Evolutionary conservation across 2,888 invertebrate genomes (phyloP), one percentile per base, ranked within the genome.

Genomic region (Nebria brevicollis): DNA sequence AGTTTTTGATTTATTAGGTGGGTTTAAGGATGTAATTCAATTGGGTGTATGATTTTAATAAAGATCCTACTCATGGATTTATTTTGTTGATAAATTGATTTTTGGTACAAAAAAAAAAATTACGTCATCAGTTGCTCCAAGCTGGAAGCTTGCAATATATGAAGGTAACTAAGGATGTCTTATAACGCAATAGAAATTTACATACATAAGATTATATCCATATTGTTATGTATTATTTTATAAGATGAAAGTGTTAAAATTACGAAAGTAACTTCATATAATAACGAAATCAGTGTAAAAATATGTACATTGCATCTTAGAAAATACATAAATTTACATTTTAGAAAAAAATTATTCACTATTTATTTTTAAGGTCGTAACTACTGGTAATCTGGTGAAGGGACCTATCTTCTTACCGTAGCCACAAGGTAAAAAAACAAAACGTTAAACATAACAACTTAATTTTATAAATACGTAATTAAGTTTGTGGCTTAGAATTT

Each of bases 181-280:
- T 26, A 10, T 13, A 15, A 70, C 10, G 11, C 15, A 25, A 70
- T 15, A 20, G 25, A 13, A 66, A 66, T 25, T 25, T 25, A 10
- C 66, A 66, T 66, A 13, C 8, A 66, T 25, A 66, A 66, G 66
- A 66, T 66, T 13, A 66, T 66, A 66, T 25, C 68, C 68, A 68
- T 68, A 68, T 15, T 68, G 68, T 68, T 68, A 68, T 26, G 26
- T 13, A 68, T 68, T 13, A 68, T 13, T 8, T 68, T 25, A 68
- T 25, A 70, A 70, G 70, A 70, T 70, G 70, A 70, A 70, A 70
- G 70, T 70, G 25, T 70, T 25, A 54, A 54, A 70, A 70, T 70
- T 70, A 70, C 70, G 70, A 70, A 70, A 70, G 25, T 11, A 5
- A 70, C 70, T 20, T 25, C 5, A 66, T 34, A 34, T 25, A 70